phyloP scores from a whole-genome alignment of 1,140 invertebrate species.

The Pemphigus obesinymphae region DNA sequence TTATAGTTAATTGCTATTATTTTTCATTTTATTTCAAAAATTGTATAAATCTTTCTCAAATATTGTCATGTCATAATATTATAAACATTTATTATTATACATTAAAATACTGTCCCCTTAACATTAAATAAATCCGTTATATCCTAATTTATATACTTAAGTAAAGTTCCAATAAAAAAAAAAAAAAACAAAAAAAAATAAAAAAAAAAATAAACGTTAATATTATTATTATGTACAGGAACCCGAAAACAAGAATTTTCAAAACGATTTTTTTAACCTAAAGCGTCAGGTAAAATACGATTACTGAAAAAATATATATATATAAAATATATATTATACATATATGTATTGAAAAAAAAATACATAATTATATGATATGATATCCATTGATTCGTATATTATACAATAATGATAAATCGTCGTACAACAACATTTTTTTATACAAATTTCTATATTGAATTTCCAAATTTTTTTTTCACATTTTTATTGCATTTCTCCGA shows the following conservation, averaged over 20 bases:
- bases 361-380: too few species aligned
- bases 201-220: too few species aligned
- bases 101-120: not conserved
- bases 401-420: not conserved
- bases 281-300: too few species aligned
- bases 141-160: too few species aligned
- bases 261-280: too few species aligned
- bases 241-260: too few species aligned
- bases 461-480: not conserved
- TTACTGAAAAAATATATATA: too few species aligned
- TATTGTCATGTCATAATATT: not conserved
- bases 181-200: too few species aligned
- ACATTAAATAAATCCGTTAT: not conserved
- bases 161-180: too few species aligned
- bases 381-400: not conserved
- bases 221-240: too few species aligned
- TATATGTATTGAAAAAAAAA: too few species aligned
- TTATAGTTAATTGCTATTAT: not conserved
- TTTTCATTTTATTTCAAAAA: not conserved
- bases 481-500: not conserved
- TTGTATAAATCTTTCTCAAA: not conserved
- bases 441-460: not conserved
- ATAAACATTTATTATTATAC: not conserved
- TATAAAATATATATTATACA: too few species aligned
- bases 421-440: not conserved